Evolutionary conservation across 2,113 vertebrate species (phyloP).

Genomic region (Cyprinus carpio): DNA sequence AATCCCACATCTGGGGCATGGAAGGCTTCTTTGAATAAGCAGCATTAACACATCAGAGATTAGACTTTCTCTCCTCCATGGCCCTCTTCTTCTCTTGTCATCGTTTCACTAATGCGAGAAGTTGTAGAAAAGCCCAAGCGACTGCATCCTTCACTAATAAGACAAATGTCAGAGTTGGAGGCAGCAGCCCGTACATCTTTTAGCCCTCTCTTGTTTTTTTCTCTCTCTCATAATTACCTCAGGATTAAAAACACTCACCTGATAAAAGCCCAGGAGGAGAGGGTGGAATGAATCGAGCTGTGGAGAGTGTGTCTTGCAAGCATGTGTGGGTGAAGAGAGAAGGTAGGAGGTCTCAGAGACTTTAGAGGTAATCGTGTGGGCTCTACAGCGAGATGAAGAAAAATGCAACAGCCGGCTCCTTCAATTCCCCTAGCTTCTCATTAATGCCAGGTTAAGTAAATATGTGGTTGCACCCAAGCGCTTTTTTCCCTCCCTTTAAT

Average conservation of each 20-base stretch:
- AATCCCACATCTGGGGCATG: conserved; percentile 61
- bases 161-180: conserved; percentile 45
- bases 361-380: conserved; percentile 33
- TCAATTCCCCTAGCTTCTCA: conserved; percentile 74
- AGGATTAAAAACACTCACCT: conserved; percentile 51
- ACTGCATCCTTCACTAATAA: conserved; percentile 50
- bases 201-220: too few relatives aligned
- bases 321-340: conserved; percentile 24
- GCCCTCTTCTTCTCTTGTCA: conserved; percentile 37
- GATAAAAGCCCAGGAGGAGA: conserved; percentile 20
- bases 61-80: conserved; percentile 38
- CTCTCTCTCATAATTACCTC: conserved; percentile 32
- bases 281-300: conserved; percentile 26
- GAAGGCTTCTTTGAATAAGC: conserved; percentile 63
- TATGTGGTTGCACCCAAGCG: conserved; percentile 66
- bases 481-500: conserved; percentile 57
- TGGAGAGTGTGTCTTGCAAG: conserved; percentile 11
- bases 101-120: conserved; percentile 56
- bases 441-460: conserved; percentile 78
- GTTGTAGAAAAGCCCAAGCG: conserved; percentile 52
- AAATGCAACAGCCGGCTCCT: conserved; percentile 66
- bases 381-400: conserved; percentile 39
- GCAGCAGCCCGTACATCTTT: conserved; percentile 30
- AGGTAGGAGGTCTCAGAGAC: conserved; percentile 48
- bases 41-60: conserved; percentile 56